Base-by-base conservation (phyloP, 2,888 invertebrate genomes). In the Nemapogon koenigi region DNA sequence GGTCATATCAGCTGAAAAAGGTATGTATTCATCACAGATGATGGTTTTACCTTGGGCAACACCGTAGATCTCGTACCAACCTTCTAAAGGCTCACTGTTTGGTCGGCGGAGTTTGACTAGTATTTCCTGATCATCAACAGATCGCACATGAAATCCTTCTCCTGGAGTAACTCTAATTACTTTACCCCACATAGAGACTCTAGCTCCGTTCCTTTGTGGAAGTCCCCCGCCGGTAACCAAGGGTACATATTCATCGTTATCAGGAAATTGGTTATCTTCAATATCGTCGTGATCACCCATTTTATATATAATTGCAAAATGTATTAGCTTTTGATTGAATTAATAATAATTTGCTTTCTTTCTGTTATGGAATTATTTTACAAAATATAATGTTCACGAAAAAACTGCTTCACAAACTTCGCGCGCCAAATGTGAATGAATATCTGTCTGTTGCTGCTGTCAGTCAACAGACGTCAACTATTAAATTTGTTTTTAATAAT, bases 61-160 rank as follows among this genome's bases (percentile, higher is more conserved):
- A 8, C 80, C 79, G 36, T 61, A 59, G 19, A 79, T 68, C 45
- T 80, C 80, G 41, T 73, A 75, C 79, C 80, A 80, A 4, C 79
- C 79, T 50, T 76, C 78, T 10, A 79, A 50, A 2, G 70, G 56
- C 39, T 78, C 79, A 18, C 54, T 60, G 39, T 75, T 44, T 1
- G 78, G 79, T 32, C 49, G 65, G 41, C 62, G 65, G 30, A 78
- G 46, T 43, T 52, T 64, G 29, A 80, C 62, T 4, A 65, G 59
- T n/a, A 79, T 50, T 49, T 79, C 79, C 46, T 73, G 71, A 22
- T 76, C 78, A 44, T 78, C 79, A 3, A 69, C 73, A 41, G 76
- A 72, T 56, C 70, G 71, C 2, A 79, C 58, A 40, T 64, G 65
- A 44, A 80, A 78, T 7, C 70, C 76, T 52, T 76, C 76, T 45